Conservation (phyloP, 2,797 vertebrate species). For the Neostethus bicornis region DNA sequence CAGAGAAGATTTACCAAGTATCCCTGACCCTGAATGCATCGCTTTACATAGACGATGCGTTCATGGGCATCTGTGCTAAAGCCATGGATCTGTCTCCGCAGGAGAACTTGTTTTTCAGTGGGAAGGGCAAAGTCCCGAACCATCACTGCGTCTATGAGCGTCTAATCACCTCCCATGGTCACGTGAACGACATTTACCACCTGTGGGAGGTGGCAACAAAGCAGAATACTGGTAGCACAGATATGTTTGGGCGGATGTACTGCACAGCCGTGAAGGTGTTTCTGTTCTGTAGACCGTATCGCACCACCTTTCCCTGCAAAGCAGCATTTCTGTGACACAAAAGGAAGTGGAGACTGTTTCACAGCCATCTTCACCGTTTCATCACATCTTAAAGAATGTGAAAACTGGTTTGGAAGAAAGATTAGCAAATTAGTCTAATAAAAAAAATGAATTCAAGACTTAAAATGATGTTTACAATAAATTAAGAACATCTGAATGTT, state of each 20-base stretch:
- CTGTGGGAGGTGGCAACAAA: conserved; percentile 88
- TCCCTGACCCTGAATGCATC: conserved; percentile 90
- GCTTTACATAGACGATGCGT: conserved; percentile 96
- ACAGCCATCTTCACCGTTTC: too few relatives aligned
- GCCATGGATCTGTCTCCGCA: conserved; percentile 87
- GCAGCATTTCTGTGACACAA: too few relatives aligned
- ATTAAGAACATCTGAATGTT: too few relatives aligned
- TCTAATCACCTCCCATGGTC: conserved; percentile 97
- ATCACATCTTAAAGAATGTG: too few relatives aligned
- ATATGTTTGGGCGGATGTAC: conserved; percentile 84
- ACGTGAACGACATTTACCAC: conserved; percentile 84
- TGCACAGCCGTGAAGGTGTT: conserved; percentile 85
- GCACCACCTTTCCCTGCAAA: too few relatives aligned
- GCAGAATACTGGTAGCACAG: conserved; percentile 66
- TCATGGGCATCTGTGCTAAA: conserved; percentile 95
- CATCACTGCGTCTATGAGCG: conserved; percentile 92
- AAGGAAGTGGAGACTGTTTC: too few relatives aligned
- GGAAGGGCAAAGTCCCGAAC: conserved; percentile 90
- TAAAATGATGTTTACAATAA: too few relatives aligned
- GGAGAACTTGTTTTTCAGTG: conserved; percentile 89
- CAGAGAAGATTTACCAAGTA: conserved; percentile 87
- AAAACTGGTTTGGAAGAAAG: too few relatives aligned
- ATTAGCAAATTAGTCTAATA: too few relatives aligned
- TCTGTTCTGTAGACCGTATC: conserved; percentile 84
- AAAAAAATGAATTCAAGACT: too few relatives aligned